A percentile compares a stretch with the other conserved stretches of the same genome.
These are phyloP conservation scores for Platichthys flesus DNA, from an alignment of 2,113 vertebrate genomes.

Conservation along the genomic window DNA sequence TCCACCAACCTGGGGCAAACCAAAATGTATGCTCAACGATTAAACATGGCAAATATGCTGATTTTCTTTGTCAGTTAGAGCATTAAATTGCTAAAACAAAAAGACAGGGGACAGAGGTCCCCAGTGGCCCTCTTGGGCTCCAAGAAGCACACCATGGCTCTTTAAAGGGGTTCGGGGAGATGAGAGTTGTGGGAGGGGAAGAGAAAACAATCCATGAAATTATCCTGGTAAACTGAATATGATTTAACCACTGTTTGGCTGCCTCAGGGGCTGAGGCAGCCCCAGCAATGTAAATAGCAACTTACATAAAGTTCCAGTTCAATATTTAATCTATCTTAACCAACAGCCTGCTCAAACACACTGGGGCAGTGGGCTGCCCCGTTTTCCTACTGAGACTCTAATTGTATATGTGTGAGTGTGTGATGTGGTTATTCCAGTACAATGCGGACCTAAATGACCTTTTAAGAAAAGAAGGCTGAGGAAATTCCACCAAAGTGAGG, in stretches of 20 bases:
- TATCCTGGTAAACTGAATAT: slow-evolving; percentile 54
- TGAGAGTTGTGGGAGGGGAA: no score
- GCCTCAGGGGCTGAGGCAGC: slow-evolving; percentile 25
- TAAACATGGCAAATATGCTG: slow-evolving; percentile 48
- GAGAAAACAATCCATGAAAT: slow-evolving; percentile 46
- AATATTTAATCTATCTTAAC: slow-evolving; percentile 64
- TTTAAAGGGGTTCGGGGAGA: slow-evolving; percentile 31
- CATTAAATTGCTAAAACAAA: slow-evolving; percentile 61
- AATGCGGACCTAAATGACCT: slow-evolving; percentile 5
- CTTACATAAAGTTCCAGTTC: slow-evolving; percentile 61
- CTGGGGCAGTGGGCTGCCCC: slow-evolving; percentile 5
- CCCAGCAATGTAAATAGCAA: slow-evolving; percentile 57
- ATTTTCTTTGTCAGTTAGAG: slow-evolving; percentile 47
- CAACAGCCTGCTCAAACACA: slow-evolving; percentile 32
- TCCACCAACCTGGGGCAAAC: slow-evolving; percentile 51
- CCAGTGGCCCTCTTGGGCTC: slow-evolving; percentile 10
- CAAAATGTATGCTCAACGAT: slow-evolving; percentile 51
- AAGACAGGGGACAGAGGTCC: slow-evolving; percentile 15
- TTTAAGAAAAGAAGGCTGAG: neutral
- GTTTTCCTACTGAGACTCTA: slow-evolving; percentile 2
- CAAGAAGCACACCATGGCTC: slow-evolving; percentile 6
- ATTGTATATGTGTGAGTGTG: slow-evolving; percentile 21
- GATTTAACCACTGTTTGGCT: slow-evolving; percentile 57
- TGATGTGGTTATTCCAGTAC: neutral
- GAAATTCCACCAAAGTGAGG: neutral